Base-by-base conservation (phyloP, 2,113 vertebrate genomes). In the Cricetomys ansorgei region DNA sequence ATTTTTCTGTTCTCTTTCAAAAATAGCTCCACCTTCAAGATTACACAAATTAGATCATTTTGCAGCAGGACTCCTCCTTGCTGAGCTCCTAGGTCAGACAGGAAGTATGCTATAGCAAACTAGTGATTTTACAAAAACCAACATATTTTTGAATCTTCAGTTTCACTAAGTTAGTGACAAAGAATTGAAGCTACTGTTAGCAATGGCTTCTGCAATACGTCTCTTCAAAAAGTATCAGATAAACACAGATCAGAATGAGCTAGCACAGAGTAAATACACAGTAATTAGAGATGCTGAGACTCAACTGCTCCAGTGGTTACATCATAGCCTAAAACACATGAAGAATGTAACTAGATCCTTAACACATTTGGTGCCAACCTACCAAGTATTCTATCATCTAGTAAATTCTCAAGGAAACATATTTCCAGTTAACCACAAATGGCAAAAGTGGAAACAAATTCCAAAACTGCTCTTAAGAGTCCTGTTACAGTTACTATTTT, bases 1-100 rank as follows among this genome's bases (percentile, higher is more conserved):
- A 95, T 97, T 96, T 96, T 96, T 93, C 88, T 92, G 93, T 94
- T 97, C 96, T 83, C 80, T 92, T 97, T 97, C 94, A 97, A 97
- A 97, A 97, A 96, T 95, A 98, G 96, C 95, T 97, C 96, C 96
- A 93, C 94, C 96, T 97, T 97, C 97, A 91, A 94, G 92, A 97
- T 92, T 73, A 95, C 67, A 96, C 95, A 98, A 93, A 97, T 96
- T 88, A 94, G 77, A 94, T 95, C 94, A 75, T 80, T 89, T 77
- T 94, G 96, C 96, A 95, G 88, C 88, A 94, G 70, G 50, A 48
- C 53, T 87, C 65, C 95, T 95, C 87, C 93, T 76, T 69, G 40
- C 50, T 94, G 57, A 94, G 80, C 92, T 92, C 86, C 93, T 31
- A 57, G 83, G 95, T 53, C 16, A 89, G 76, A 55, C 53, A 57